These are phyloP conservation scores for Aselliscus stoliczkanus DNA, from an alignment of 2,797 vertebrate species.

Conservation along the genomic window DNA sequence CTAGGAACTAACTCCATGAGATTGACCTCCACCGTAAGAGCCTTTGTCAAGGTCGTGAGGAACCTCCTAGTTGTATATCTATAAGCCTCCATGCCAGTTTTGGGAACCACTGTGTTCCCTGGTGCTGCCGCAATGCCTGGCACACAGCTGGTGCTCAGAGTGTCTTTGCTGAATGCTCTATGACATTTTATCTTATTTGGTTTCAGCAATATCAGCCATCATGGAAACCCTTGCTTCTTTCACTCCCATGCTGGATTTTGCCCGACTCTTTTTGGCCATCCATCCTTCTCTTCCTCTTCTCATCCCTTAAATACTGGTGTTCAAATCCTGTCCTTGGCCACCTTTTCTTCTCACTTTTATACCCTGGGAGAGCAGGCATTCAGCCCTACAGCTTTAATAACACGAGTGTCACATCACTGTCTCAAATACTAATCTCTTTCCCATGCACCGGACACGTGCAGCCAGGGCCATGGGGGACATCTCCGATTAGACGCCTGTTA, in stretches of 20 bases:
- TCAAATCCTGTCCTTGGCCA: not conserved
- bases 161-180: not conserved
- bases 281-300: not conserved
- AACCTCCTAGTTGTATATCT: not conserved
- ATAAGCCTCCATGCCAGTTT: accelerated
- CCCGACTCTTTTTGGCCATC: not conserved
- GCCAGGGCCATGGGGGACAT: not conserved
- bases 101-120: not conserved
- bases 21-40: not conserved
- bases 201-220: not conserved
- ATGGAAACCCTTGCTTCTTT: not conserved
- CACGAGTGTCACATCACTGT: not conserved
- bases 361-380: not conserved
- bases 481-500: not conserved
- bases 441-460: not conserved
- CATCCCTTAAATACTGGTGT: not conserved
- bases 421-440: not conserved
- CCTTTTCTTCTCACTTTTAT: not conserved
- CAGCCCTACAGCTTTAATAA: not conserved
- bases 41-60: not conserved
- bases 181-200: not conserved
- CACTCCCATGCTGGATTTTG: not conserved
- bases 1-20: not conserved
- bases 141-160: not conserved
- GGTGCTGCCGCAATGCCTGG: not conserved